These are phyloP conservation scores for Neoarius graeffei DNA, from an alignment of 2,113 vertebrate genomes.

Conservation along the genomic window DNA sequence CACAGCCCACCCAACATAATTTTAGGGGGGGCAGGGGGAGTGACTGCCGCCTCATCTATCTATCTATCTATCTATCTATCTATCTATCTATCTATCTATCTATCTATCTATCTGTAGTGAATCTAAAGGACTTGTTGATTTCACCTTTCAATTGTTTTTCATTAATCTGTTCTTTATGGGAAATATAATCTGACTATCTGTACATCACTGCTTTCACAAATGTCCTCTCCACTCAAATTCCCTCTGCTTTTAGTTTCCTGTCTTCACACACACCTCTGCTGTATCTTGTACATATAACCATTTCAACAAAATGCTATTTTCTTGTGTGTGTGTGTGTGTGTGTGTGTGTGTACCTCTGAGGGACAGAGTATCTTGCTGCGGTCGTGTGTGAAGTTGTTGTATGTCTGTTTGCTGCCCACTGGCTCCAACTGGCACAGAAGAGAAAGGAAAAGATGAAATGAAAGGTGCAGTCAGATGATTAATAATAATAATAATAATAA, in stretches of 20 bases:
- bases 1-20: too few species aligned
- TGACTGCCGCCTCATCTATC: not conserved
- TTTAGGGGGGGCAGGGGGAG: too few species aligned
- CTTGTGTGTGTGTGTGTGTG: not conserved
- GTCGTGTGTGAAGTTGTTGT: conserved; percentile 81
- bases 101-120: not conserved
- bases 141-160: too few species aligned
- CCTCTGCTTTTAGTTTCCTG: too few species aligned
- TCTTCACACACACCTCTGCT: not conserved
- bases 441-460: conserved; percentile 34
- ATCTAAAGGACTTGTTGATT: not conserved
- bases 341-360: conserved; percentile 72
- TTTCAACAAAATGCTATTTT: not conserved
- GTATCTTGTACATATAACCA: not conserved
- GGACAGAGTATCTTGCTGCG: conserved; percentile 84
- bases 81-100: not conserved
- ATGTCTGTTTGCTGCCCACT: conserved; percentile 80
- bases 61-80: not conserved
- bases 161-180: too few species aligned
- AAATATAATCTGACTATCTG: not conserved
- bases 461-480: not conserved
- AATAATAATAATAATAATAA: too few species aligned
- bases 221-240: not conserved
- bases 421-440: conserved; percentile 81
- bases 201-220: not conserved